Evolutionary conservation across 2,888 invertebrate genomes (phyloP), one percentile per base, ranked within the genome.

Genomic region (Cotesia congregata): DNA sequence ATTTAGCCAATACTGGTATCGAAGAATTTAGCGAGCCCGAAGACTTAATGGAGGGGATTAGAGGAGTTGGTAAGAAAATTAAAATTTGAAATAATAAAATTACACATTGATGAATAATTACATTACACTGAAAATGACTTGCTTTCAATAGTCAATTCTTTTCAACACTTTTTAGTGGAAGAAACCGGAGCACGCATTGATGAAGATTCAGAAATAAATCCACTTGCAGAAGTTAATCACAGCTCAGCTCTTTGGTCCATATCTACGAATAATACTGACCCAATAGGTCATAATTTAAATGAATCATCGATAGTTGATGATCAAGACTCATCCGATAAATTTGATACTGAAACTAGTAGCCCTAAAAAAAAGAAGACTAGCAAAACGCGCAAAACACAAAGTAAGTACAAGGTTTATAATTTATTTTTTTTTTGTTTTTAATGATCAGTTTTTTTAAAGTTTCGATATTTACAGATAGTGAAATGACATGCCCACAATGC

Each of bases 11-110:
- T 79, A 91, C 92, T 67, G 92, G 92, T 79, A 92, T 94, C 85
- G 93, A 93, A 80, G 96, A 96, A 88, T 96, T 96, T 87, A 95
- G 95, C 82, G 96, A 96, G 84, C 94, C 95, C 0, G 96, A 96
- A 87, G 96, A 96, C 89, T 92, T 96, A 88, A 94, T 96, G 93
- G 96, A 94, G 84, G 96, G 96, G 68, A 95, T 96, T 83, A 92
- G 95, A 82, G 94, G 94, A 82, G 93, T 95, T 12, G 95, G 95
- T 81, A 93, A 93, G 83, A 92, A 90, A 20, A 0, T 61, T 41
- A n/a, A n/a, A n/a, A 50, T 38, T 38, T n/a, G 0, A 41, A 17
- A 70, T 61, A 30, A 30, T 30, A 30, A 30, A 30, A 30, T 30
- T 30, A 30, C 2, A 30, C 62, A 17, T 61, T 69, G 17, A 15